These are phyloP conservation scores for Haliclona indistincta DNA, from an alignment of 37 sponge, comb jelly and placozoan genomes.

Conservation along the genomic window DNA sequence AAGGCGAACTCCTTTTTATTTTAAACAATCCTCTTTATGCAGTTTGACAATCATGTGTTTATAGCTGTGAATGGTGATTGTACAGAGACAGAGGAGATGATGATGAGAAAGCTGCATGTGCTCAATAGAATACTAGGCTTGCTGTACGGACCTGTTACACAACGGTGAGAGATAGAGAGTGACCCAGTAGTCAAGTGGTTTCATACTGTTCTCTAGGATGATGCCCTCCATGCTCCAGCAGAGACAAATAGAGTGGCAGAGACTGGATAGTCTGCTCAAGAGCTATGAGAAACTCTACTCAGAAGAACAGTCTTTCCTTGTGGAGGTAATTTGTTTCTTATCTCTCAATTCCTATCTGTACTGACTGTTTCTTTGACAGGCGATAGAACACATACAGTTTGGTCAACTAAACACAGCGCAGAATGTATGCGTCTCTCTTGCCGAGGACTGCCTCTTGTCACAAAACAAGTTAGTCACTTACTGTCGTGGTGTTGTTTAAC, in stretches of 20 bases:
- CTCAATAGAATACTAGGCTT: constrained; percentile 53
- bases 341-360: neutral
- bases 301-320: constrained; percentile 52
- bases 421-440: constrained; percentile 32
- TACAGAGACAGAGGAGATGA: constrained; percentile 50
- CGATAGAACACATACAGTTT: constrained; percentile 61
- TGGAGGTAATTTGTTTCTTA: constrained; percentile 28
- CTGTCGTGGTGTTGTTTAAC: neutral
- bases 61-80: constrained; percentile 64
- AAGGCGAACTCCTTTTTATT: neutral
- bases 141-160: constrained; percentile 53
- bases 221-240: constrained; percentile 29
- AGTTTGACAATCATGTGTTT: constrained; percentile 47
- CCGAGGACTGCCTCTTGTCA: constrained; percentile 28
- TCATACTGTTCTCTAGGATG: constrained; percentile 12
- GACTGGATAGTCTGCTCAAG: constrained; percentile 29
- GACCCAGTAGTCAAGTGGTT: no score
- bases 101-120: constrained; percentile 54
- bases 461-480: constrained; percentile 33
- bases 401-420: constrained; percentile 48
- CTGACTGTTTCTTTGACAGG: neutral
- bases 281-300: constrained; percentile 60
- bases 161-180: no score
- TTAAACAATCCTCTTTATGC: neutral
- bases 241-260: constrained; percentile 12